Evolutionary conservation across 2,797 vertebrate genomes (phyloP), one percentile per base, ranked within the genome.

Genomic region (Aselliscus stoliczkanus): DNA sequence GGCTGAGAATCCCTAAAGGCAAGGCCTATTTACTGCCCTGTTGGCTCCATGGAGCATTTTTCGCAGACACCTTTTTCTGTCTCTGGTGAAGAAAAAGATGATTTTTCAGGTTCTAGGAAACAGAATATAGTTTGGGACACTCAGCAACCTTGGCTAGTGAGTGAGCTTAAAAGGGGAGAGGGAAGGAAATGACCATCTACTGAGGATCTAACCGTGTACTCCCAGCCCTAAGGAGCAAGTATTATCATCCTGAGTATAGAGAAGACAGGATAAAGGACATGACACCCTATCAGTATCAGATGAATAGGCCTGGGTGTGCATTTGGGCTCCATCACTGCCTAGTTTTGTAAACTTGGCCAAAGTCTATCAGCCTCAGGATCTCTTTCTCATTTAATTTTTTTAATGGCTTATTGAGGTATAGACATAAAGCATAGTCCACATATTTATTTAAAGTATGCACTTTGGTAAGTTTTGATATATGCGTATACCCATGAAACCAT

Each of bases 101-200:
- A 88, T 29, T 91, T 90, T 70, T 83, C 54, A 77, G 80, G 7
- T 94, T 92, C 83, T 88, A 8, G 62, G 29, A 95, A 21, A 70
- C 4, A 89, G 54, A 88, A 52, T 70, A 47, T 18, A 21, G 25
- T 60, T 44, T 75, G 56, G 23, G 20, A 82, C 77, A 90, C 39
- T 91, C 75, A 94, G 64, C 93, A 79, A 87, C 39, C 50, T 54
- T 70, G 34, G 20, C 18, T 62, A 31, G 23, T 67, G 27, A 25
- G 50, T 39, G 85, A 79, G 9, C 29, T 64, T 94, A 64, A 76
- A 44, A 17, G 52, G 39, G 27, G 14, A 70, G 44, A 65, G 18
- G 34, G 31, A 69, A 92, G 54, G 64, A 73, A 80, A 64, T 56
- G 44, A 27, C 8, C 44, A 72, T 72, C 52, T 85, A 72, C 7